These are phyloP conservation scores for Bothrops jararaca DNA, from an alignment of 2,113 vertebrate species.

Conservation along the genomic window DNA sequence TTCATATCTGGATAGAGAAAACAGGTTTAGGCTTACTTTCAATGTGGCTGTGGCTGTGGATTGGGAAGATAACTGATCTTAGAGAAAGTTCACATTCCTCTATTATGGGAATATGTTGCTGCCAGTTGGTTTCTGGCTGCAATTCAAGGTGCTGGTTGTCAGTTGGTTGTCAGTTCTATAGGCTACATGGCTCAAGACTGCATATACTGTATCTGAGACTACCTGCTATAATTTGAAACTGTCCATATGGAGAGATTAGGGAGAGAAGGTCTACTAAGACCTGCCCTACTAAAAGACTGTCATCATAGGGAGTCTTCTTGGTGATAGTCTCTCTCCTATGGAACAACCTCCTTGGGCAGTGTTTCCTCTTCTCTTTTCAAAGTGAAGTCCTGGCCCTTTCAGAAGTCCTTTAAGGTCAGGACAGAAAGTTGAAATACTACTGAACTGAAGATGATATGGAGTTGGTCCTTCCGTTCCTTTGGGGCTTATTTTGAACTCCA, in stretches of 20 bases:
- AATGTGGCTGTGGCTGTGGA: not conserved
- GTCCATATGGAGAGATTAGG: not conserved
- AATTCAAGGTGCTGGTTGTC: not conserved
- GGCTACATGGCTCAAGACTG: not conserved
- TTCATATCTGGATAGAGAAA: not conserved
- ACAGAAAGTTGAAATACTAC: not conserved
- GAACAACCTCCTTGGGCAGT: not conserved
- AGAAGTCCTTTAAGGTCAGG: not conserved
- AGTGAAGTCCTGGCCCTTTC: not conserved
- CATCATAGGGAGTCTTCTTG: not conserved
- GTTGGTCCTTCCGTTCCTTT: not conserved
- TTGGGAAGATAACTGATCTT: not conserved
- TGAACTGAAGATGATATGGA: not conserved
- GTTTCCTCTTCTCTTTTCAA: not conserved
- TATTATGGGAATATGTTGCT: not conserved
- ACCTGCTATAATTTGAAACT: not conserved
- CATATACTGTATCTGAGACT: not conserved
- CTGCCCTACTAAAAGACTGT: not conserved
- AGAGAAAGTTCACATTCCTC: not conserved
- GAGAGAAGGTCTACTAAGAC: not conserved
- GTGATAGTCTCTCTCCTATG: not conserved
- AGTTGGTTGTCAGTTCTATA: not conserved
- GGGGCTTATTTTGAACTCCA: not conserved
- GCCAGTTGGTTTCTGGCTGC: not conserved
- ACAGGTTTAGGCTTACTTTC: not conserved